A percentile compares a stretch with the other conserved stretches of the same genome.
Evolutionary conservation across 2,888 invertebrate genomes (phyloP).

Genomic region (Oxyteleia sp.): DNA sequence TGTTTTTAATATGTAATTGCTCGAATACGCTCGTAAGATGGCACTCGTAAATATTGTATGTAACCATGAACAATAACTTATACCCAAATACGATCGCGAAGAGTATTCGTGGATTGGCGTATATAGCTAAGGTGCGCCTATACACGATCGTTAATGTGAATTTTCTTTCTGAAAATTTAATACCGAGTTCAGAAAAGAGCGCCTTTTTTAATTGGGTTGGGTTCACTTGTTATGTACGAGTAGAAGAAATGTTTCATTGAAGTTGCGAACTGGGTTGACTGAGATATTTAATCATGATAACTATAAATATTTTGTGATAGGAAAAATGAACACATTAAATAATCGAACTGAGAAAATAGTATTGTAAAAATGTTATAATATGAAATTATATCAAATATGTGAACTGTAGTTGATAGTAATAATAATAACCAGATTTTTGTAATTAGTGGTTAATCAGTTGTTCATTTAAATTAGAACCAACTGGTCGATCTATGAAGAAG

Average conservation of each 20-base stretch:
- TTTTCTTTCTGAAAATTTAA: slow-evolving; percentile 8
- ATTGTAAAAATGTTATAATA: too few species aligned
- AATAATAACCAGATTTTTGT: too few species aligned
- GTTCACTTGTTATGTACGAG: background rate
- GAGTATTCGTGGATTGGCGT: background rate
- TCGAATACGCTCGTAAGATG: background rate
- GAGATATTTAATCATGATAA: background rate
- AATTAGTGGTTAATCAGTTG: too few species aligned
- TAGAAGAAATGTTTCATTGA: background rate
- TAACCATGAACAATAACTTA: background rate
- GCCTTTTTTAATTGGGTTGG: background rate
- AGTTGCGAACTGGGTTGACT: background rate
- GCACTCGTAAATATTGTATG: background rate
- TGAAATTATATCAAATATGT: too few species aligned
- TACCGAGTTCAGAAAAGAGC: slow-evolving; percentile 4
- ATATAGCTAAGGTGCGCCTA: background rate
- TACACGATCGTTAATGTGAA: slow-evolving; percentile 8
- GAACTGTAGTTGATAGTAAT: too few species aligned
- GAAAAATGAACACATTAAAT: too few species aligned
- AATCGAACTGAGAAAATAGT: too few species aligned
- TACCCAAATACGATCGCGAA: background rate
- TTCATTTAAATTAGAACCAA: too few species aligned
- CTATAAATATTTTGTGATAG: too few species aligned
- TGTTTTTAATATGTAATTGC: slow-evolving; percentile 2
- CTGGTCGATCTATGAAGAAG: too few species aligned